A percentile compares a stretch with the other conserved stretches of the same genome.
These are phyloP conservation scores for Tenthredo livida DNA, from an alignment of 2,888 invertebrate genomes.

Conservation along the genomic window DNA sequence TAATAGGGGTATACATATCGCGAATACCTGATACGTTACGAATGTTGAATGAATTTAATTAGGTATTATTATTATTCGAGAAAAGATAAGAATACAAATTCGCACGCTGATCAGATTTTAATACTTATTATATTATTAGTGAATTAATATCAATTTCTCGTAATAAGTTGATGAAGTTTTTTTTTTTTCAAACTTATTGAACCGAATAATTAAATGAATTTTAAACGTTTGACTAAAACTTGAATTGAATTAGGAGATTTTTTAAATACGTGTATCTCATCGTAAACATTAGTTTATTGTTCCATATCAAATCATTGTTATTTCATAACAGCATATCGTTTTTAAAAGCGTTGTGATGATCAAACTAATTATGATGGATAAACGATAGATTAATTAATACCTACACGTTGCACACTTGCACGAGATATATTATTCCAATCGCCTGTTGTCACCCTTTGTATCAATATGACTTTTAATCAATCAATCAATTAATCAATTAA, in stretches of 20 bases:
- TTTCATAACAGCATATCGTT: neutral
- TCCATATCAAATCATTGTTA: neutral
- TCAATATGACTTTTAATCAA: neutral
- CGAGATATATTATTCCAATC: constrained; percentile 3
- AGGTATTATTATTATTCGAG: neutral
- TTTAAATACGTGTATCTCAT: neutral
- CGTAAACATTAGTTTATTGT: neutral
- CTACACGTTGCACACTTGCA: neutral
- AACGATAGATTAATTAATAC: neutral
- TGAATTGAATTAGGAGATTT: neutral
- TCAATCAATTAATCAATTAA: neutral
- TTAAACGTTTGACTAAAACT: neutral
- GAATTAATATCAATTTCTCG: neutral
- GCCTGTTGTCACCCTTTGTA: neutral
- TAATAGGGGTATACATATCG: neutral
- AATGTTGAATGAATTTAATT: neutral
- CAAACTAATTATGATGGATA: neutral
- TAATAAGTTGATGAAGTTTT: neutral
- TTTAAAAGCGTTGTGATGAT: neutral
- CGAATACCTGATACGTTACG: neutral
- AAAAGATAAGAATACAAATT: neutral
- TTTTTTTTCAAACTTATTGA: neutral
- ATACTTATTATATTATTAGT: neutral
- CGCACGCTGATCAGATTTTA: neutral
- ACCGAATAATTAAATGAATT: neutral